Evolutionary conservation across 2,797 vertebrate species (phyloP).

Genomic region (Pangasius djambal): DNA sequence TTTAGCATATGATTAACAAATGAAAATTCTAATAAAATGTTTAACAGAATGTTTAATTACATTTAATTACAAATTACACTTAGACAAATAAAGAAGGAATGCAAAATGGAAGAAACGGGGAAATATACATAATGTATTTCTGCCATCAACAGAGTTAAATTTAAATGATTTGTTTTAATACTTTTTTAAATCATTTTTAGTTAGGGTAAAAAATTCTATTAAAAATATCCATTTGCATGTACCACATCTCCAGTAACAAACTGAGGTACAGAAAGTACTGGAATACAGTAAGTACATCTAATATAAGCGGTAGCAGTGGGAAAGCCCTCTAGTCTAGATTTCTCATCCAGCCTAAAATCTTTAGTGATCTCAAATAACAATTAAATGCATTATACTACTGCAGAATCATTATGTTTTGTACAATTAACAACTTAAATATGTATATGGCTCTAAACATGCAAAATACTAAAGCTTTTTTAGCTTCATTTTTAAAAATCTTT

Average conservation of each 20-base stretch:
- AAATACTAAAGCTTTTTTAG: not conserved
- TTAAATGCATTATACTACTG: not conserved
- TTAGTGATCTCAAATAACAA: not conserved
- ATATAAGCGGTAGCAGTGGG: not conserved
- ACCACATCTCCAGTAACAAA: not conserved
- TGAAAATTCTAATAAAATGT: not conserved
- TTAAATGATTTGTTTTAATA: not conserved
- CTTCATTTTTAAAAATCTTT: too few species aligned
- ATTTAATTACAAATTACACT: too few species aligned
- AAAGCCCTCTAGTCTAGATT: too few species aligned
- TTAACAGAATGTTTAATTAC: not conserved
- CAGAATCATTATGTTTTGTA: not conserved
- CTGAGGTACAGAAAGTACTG: not conserved
- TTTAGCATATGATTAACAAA: not conserved
- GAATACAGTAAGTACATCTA: not conserved
- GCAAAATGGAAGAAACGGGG: not conserved
- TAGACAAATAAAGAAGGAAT: not conserved
- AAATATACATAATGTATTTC: not conserved
- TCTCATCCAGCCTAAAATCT: not conserved
- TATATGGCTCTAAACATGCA: not conserved
- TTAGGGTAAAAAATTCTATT: not conserved
- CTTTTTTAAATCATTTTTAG: not conserved
- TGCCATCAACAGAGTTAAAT: not conserved
- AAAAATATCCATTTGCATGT: not conserved
- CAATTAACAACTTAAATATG: not conserved